Base-by-base conservation (phyloP, 2,797 vertebrate species). In the Takifugu rubripes region DNA sequence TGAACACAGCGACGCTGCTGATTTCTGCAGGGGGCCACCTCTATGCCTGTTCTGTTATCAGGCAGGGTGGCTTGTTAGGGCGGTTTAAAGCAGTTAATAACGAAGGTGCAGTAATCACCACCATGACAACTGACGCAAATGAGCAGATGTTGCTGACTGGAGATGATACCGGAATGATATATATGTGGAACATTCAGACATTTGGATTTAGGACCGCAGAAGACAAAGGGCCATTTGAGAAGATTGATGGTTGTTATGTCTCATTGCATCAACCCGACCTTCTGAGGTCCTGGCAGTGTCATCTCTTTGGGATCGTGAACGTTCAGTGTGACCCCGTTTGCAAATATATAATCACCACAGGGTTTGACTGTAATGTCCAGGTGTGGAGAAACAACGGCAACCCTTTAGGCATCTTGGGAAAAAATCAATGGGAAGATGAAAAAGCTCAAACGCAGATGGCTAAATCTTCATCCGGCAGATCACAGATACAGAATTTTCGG, bases 11-110 rank as follows among this genome's bases (percentile, higher is more conserved):
- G 4, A 44, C 53, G 36, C 53, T 55, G 25, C 40, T 55, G 25
- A 45, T 10, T 14, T 55, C 40, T n/a, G 42, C 42, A 14, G 16
- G 36, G 5, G 42, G 16, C 15, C 27, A 29, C 16, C n/a, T 55
- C 25, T 55, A 14, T 14, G 53, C 53, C n/a, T 55, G 42, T 25
- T 55, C 53, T 55, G 25, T 55, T 27, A 29, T 24, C 14, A 25
- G 14, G 3, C n/a, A 27, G 1, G 42, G 25, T 12, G 25, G 8
- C 29, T 11, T 17, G 10, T 27, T 45, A 27, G 42, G 9, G 45
- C 44, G 17, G 25, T 54, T 54, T n/a, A 54, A 43, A 43, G 53
- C 40, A n/a, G 16, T 54, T 16, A 11, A 27, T 1, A 8, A 27
- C 7, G 25, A 45, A 51, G 49, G 27, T 6, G 42, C 25, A 29